Base-by-base conservation (phyloP, 2,888 invertebrate species). In the Oscheius sp. region DNA sequence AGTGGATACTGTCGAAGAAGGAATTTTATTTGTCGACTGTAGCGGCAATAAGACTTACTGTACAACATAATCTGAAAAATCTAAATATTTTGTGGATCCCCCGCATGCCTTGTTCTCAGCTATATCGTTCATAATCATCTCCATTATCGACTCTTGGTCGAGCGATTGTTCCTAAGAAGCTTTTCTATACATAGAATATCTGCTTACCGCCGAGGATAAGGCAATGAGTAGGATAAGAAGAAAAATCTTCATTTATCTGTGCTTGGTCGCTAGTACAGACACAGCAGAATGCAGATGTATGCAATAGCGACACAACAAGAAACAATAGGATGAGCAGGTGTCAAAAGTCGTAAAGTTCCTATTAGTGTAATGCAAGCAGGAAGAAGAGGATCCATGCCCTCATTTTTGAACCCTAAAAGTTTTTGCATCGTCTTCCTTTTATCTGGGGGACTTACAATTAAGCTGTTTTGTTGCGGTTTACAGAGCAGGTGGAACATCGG, bases 41-140 rank as follows among this genome's bases (percentile, higher is more conserved):
- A 85, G 29, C 84, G 83, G 49, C 85, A 85, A 66, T 84, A 83
- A 9, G 84, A 83, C 66, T 85, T 85, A 53, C 81, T 82, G 78
- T 81, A 85, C 7, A 85, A 64, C 76, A 82, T 82, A 6, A 84
- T 83, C 80, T 84, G 21, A 69, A 80, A 49, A 16, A n/a, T 13
- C 16, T 29, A 23, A 1, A 23, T 63, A 9, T 45, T 61, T 21
- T 16, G 27, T 29, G 9, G 18, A 16, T 3, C 12, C 25, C 25
- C 5, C 9, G 16, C n/a, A 43, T 52, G 27, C 66, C 66, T 66
- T 66, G 27, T 66, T 46, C 27, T 66, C 52, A 3, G 5, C 9
- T 3, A 66, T 66, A 0, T 66, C 66, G n/a, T 25, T 13, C 27
- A 49, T 3, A 18, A 66, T 29, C 18, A 5, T 27, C 25, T 52